Evolutionary conservation across 53 echinoderm and acorn worm genomes (phyloP), one percentile per base, ranked within the genome.

Genomic region (Echinarachnius parma): DNA sequence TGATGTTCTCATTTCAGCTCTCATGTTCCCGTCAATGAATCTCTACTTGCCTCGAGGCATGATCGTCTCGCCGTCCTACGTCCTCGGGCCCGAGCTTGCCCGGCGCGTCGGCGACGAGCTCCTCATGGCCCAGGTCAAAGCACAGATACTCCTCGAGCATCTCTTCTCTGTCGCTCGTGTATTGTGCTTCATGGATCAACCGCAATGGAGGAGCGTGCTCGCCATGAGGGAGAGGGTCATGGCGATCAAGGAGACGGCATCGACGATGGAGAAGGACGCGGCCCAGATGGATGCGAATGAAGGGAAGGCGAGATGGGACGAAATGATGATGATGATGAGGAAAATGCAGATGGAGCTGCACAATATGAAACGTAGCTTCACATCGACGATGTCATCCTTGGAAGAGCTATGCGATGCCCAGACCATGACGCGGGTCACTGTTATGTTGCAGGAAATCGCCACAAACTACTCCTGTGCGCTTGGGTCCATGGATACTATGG

Each of bases 11-110:
- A 3, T 25, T 32, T 11, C 34, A 69, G 69, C 69, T 33, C 32
- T 69, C 31, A 30, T 69, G 5, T 52, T 53, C 0, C 69, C 69
- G 1, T 15, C 22, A 22, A 69, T 42, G 57, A 72, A 72, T 39
- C 39, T 56, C 4, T 46, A 46, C 26, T 29, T 72, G 0, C 42
- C 56, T 4, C 34, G 25, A 4, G 74, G 74, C 8, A 55, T 72
- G 36, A 39, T 72, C 39, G 58, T 72, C 2, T 72, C 74, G 1
- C 74, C 74, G 11, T 36, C 56, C 39, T 72, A 72, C 57, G 39
- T 72, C 46, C 57, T 72, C 9, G 74, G 74, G 28, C 24, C 18
- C 0, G 28, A 72, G 15, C 28, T 57, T 8, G 34, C 42, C 15
- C 3, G 28, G 7, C 42, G 15, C 57, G 22, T 72, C 7, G 42